Evolutionary conservation across 2,797 vertebrate genomes (phyloP).

Genomic region (Arctocebus calabarensis): DNA sequence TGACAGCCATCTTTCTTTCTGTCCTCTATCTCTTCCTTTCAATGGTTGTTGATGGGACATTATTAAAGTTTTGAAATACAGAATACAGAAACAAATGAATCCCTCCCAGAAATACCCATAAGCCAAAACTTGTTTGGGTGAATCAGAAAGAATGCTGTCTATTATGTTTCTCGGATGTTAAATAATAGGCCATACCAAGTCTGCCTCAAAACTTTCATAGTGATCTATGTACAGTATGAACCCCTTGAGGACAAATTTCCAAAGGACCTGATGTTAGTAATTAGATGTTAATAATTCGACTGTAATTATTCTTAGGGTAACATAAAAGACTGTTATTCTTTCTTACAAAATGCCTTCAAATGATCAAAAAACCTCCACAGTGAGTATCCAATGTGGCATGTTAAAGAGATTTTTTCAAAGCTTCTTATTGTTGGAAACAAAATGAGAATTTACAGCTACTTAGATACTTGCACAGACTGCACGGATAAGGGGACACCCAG

Average conservation of each 20-base stretch:
- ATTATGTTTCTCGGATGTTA: too few species aligned
- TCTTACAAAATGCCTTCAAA: neutral
- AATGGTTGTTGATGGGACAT: neutral
- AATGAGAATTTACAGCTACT: neutral
- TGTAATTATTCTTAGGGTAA: neutral
- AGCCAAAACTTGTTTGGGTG: too few species aligned
- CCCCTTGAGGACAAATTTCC: neutral
- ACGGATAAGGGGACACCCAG: neutral
- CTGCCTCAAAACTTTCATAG: too few species aligned
- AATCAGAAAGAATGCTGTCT: too few species aligned
- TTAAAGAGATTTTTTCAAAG: neutral
- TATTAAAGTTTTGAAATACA: too few species aligned
- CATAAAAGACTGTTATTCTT: neutral
- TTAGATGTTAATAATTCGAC: neutral
- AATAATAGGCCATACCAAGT: too few species aligned
- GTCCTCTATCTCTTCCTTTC: neutral
- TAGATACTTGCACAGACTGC: neutral
- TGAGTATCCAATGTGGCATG: rapidly evolving
- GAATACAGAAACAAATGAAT: too few species aligned
- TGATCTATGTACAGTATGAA: neutral
- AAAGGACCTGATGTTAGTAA: neutral
- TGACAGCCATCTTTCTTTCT: neutral
- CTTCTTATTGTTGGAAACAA: neutral
- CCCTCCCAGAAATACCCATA: too few species aligned
- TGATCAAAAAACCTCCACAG: neutral